These are phyloP conservation scores for Malachius bipustulatus DNA, from an alignment of 2,888 invertebrate genomes.

Conservation along the genomic window DNA sequence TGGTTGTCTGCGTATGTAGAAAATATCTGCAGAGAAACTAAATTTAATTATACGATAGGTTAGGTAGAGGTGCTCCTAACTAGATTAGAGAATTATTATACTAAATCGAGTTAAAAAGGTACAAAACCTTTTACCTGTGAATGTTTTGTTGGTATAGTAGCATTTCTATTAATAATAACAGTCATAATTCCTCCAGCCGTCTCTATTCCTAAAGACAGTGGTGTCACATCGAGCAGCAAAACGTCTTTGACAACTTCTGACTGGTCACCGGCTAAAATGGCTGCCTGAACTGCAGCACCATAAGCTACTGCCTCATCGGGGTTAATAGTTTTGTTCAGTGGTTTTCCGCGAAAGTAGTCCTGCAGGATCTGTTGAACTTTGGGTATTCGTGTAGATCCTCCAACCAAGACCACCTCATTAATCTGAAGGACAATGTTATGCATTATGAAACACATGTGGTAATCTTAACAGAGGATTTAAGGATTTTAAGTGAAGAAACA, in stretches of 20 bases:
- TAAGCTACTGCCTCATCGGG: slow-evolving; percentile 62
- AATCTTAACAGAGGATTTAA: too few species aligned
- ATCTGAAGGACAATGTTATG: slow-evolving; percentile 34
- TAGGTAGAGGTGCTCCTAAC: too few species aligned
- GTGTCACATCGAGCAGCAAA: slow-evolving; percentile 51
- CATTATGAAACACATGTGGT: too few species aligned
- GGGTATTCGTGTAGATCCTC: slow-evolving; percentile 59
- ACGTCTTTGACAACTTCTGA: slow-evolving; percentile 47
- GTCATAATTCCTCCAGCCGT: slow-evolving; percentile 64
- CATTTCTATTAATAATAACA: slow-evolving; percentile 52
- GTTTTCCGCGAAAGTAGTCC: slow-evolving; percentile 41
- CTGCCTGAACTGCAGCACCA: slow-evolving; percentile 54
- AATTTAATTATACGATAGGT: too few species aligned
- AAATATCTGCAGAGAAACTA: slow-evolving; percentile 36
- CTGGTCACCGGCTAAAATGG: slow-evolving; percentile 46
- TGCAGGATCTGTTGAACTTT: slow-evolving; percentile 51
- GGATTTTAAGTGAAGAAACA: too few species aligned
- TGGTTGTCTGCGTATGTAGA: slow-evolving; percentile 58
- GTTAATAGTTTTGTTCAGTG: slow-evolving; percentile 59
- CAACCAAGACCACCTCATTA: slow-evolving; percentile 46
- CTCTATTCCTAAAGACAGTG: slow-evolving; percentile 57
- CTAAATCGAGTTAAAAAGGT: slow-evolving; percentile 1
- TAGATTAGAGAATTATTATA: too few species aligned
- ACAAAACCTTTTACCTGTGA: slow-evolving; percentile 38
- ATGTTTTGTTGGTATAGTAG: slow-evolving; percentile 52